Evolutionary conservation across 2,888 invertebrate genomes (phyloP), one percentile per base, ranked within the genome.

Genomic region (Mythimna vitellina): DNA sequence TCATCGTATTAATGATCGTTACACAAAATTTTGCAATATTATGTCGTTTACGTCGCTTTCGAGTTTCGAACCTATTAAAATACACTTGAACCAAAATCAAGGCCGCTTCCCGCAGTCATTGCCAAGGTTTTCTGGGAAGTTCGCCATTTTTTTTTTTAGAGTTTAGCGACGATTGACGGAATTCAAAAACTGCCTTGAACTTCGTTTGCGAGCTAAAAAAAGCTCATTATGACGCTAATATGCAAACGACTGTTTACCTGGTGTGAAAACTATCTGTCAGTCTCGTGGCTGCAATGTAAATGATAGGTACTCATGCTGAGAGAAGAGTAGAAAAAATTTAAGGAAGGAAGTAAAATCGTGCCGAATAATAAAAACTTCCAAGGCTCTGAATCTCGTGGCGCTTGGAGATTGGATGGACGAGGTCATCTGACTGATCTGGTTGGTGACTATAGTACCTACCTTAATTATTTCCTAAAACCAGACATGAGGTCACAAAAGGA

Each of bases 51-150:
- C 68, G 54, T 57, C 61, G 60, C 38, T 76, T 66, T 60, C 70
- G 42, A 66, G 68, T 74, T 66, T 60, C 70, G 51, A 66, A 70
- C 77, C 32, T 75, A 83, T 88, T 84, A 89, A 89, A 88, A 86
- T 82, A 83, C 82, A 66, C 80, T 85, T 82, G 87, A 84, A 85
- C 84, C 80, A 82, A 86, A 78, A 69, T 81, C 91, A 90, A 90
- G 92, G 89, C 81, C 88, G 78, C 73, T 46, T 54, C n/a, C 35
- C 56, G 73, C 69, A 89, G 90, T 90, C 92, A 92, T 86, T 92
- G 92, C 92, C 92, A 92, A 92, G 92, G 92, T 77, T 88, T 90
- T 88, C 88, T 81, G 88, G 88, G 91, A 89, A 78, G 57, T 63
- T 81, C 73, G 82, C 60, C 1, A 51, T 51, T 60, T 65, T 73